phyloP scores from a whole-genome alignment of 2,888 invertebrate species.

The Theodoxus fluviatilis region DNA sequence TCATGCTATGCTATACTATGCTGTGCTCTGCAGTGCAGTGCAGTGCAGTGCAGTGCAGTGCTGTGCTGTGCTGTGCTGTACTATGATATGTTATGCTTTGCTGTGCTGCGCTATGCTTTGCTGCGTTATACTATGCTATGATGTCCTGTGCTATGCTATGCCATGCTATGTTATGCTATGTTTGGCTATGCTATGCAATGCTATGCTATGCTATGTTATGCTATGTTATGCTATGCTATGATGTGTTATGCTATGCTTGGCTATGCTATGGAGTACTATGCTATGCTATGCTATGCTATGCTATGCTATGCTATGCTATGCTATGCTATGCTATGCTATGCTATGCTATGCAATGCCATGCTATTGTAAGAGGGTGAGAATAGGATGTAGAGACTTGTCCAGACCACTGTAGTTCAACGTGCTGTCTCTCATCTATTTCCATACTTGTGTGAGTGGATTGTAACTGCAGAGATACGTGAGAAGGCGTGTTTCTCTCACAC shows the following conservation, averaged over 20 bases:
- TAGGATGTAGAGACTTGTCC: too few relatives aligned
- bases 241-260: background rate
- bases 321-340: background rate
- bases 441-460: too few relatives aligned
- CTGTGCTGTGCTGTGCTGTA: conserved; percentile 10
- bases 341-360: too few relatives aligned
- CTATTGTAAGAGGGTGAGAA: too few relatives aligned
- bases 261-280: background rate
- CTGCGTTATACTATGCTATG: background rate
- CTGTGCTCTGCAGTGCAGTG: conserved; percentile 3
- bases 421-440: too few relatives aligned
- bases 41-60: background rate
- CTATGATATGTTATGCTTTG: background rate
- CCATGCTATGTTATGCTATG: background rate
- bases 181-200: background rate
- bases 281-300: background rate
- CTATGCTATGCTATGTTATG: background rate
- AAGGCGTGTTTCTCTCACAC: too few relatives aligned
- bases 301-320: conserved; percentile 4
- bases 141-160: background rate
- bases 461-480: too few relatives aligned
- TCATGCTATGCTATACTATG: background rate
- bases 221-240: background rate
- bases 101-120: conserved; percentile 1
- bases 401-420: too few relatives aligned